Conservation (phyloP, 2,113 vertebrate species). For the Xyrauchen texanus region DNA sequence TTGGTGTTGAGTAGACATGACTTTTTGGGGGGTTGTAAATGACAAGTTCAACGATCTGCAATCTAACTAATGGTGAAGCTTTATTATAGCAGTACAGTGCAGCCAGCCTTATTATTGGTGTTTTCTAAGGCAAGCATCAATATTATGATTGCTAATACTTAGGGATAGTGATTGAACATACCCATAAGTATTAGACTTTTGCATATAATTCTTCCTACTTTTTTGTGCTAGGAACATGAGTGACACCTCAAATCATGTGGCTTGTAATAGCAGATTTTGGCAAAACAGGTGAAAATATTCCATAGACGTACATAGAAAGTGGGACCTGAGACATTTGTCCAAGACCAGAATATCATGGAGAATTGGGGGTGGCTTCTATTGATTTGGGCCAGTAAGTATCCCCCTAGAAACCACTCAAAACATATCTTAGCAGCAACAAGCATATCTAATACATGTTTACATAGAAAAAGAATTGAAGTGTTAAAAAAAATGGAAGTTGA, state of each 20-base stretch:
- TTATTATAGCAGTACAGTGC: slow-evolving; percentile 10
- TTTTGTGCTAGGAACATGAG: neutral
- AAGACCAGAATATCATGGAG: too few relatives aligned
- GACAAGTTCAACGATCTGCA: slow-evolving; percentile 26
- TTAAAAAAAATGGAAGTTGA: too few relatives aligned
- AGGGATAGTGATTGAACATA: neutral
- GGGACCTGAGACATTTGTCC: too few relatives aligned
- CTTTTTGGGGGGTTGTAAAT: neutral
- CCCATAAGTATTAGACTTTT: neutral
- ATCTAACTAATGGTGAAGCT: slow-evolving; percentile 31
- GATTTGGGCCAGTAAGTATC: too few relatives aligned
- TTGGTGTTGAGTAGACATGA: slow-evolving; percentile 7
- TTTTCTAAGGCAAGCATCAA: neutral
- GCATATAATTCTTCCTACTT: neutral
- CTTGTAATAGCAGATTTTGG: neutral
- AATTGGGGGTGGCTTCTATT: too few relatives aligned
- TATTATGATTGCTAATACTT: neutral
- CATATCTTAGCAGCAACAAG: too few relatives aligned
- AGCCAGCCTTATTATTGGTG: slow-evolving; percentile 1
- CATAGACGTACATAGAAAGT: too few relatives aligned
- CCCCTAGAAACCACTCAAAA: too few relatives aligned
- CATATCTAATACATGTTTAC: too few relatives aligned
- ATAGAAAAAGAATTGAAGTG: too few relatives aligned
- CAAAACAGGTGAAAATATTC: too few relatives aligned
- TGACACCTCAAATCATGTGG: neutral